phyloP scores from a whole-genome alignment of 1,140 invertebrate genomes.

The Holotrichia oblita region DNA sequence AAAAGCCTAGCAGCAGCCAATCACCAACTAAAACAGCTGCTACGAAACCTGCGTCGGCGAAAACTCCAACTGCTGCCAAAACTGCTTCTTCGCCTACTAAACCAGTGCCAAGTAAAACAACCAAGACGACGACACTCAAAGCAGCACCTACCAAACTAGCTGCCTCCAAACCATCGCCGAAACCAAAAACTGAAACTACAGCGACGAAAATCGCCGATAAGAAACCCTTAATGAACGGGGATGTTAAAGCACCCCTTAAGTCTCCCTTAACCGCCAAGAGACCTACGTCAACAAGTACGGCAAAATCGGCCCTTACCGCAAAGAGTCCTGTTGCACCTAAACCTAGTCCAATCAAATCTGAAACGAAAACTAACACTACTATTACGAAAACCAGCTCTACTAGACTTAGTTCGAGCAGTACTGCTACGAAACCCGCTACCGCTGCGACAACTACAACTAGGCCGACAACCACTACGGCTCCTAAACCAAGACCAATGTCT shows the following conservation, averaged over 20 bases:
- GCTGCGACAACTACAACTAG: background rate
- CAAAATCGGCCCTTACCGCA: constrained; percentile 44
- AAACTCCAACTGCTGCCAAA: constrained; percentile 48
- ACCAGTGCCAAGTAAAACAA: constrained; percentile 54
- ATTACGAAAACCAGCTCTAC: background rate
- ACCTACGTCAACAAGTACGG: background rate
- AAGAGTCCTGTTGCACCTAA: constrained; percentile 43
- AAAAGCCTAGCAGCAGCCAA: constrained; percentile 51
- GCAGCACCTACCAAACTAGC: constrained; percentile 48
- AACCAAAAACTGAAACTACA: constrained; percentile 49
- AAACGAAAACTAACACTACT: constrained; percentile 41
- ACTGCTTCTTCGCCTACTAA: constrained; percentile 53
- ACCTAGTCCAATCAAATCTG: constrained; percentile 38
- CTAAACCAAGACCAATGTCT: constrained; percentile 46
- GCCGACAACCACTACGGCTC: constrained; percentile 40
- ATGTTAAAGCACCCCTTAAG: constrained; percentile 60
- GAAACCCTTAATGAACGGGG: constrained; percentile 66
- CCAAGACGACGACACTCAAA: constrained; percentile 47
- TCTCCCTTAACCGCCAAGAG: constrained; percentile 41
- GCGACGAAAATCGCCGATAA: constrained; percentile 59
- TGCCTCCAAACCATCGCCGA: constrained; percentile 47
- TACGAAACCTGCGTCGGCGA: constrained; percentile 53
- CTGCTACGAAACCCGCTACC: constrained; percentile 39
- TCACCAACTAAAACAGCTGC: constrained; percentile 50
- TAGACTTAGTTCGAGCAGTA: constrained; percentile 39